Percentiles rank a stretch among this genome's conserved stretches.
Conservation (phyloP, 2,797 vertebrate species). For the Cirrhinus mrigala region DNA sequence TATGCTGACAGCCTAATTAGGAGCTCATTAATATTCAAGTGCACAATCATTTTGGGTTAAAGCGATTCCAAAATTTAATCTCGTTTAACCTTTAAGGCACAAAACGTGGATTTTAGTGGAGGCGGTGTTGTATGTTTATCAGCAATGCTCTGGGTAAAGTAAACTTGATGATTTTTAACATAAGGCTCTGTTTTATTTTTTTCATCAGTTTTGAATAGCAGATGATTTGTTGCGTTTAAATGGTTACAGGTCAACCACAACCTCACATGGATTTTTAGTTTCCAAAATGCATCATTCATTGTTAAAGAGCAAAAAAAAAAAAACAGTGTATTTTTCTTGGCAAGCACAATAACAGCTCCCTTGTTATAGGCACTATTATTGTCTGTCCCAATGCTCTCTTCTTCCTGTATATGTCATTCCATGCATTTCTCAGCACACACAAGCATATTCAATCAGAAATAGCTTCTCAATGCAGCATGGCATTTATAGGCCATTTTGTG, state of each 20-base stretch:
- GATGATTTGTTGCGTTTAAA: not conserved
- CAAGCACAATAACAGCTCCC: conserved; percentile 30
- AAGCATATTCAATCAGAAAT: conserved; percentile 15
- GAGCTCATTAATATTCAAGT: conserved; percentile 60
- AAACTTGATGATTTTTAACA: conserved; percentile 12
- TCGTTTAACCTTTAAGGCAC: conserved; percentile 50
- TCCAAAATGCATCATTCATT: conserved; percentile 20
- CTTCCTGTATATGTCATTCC: conserved; percentile 30
- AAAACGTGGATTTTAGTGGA: conserved; percentile 21
- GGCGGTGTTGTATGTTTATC: not conserved
- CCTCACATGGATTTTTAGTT: conserved; percentile 21
- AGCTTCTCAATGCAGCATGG: not conserved
- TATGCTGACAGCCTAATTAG: conserved; percentile 58
- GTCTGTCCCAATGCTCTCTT: conserved; percentile 16
- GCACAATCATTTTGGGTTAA: conserved; percentile 52
- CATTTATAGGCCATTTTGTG: not conserved
- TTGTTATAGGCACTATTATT: conserved; percentile 40
- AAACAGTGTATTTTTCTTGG: conserved; percentile 15
- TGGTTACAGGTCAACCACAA: conserved; percentile 6
- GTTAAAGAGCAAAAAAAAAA: not conserved
- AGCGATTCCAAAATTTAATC: conserved; percentile 48
- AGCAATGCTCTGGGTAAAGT: conserved; percentile 7
- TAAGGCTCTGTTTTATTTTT: not conserved
- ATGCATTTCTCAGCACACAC: not conserved
- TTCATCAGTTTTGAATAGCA: not conserved